A percentile compares a stretch with the other conserved stretches of the same genome.
These are phyloP conservation scores for Steinernema carpocapsae DNA, from an alignment of 2,888 invertebrate species.

Conservation along the genomic window DNA sequence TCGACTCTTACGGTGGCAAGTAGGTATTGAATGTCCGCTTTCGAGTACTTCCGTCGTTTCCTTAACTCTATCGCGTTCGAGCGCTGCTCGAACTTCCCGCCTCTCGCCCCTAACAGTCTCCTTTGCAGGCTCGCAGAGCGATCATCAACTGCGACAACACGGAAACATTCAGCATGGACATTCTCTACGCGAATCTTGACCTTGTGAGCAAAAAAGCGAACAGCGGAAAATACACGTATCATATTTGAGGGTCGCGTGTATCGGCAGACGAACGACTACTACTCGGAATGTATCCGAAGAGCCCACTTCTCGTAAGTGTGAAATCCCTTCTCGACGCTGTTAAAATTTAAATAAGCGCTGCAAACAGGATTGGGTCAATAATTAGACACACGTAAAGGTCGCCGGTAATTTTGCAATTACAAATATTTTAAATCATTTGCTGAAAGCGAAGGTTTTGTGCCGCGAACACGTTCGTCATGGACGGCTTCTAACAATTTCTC, in stretches of 20 bases:
- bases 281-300: constrained; percentile 61
- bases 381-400: background rate
- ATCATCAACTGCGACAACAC: constrained; percentile 59
- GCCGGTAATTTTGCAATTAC: background rate
- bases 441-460: too few relatives aligned
- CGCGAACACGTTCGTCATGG: background rate
- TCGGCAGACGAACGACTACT: constrained; percentile 65
- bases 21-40: constrained; percentile 20
- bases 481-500: background rate
- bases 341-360: background rate
- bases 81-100: background rate
- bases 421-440: background rate
- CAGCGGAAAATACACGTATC: constrained; percentile 10
- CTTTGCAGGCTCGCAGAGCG: constrained; percentile 50
- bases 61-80: too few relatives aligned
- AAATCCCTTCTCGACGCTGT: background rate
- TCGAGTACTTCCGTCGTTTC: too few relatives aligned
- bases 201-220: constrained; percentile 42
- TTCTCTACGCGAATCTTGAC: constrained; percentile 59
- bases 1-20: constrained; percentile 31
- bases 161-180: constrained; percentile 54
- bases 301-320: constrained; percentile 64
- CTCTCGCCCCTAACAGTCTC: background rate
- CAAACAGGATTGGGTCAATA: background rate
- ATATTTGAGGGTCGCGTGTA: constrained; percentile 59